Conservation (phyloP, 2,113 vertebrate species). For the Regulus satrapa region DNA sequence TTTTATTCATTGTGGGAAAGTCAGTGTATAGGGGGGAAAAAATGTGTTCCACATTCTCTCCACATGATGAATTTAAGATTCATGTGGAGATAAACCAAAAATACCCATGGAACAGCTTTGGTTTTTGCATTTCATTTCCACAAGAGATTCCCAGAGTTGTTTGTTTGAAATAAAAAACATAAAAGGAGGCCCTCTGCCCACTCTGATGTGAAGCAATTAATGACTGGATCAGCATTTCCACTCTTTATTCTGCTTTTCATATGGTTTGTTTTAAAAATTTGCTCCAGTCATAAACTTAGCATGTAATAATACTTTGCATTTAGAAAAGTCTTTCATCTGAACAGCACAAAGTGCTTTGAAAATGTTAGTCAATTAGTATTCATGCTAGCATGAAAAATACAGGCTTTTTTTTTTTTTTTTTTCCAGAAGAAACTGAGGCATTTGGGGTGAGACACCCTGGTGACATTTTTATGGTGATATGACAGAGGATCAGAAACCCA, state of each 20-base stretch:
- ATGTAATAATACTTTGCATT: background rate
- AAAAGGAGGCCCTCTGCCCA: conserved; percentile 25
- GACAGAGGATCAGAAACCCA: background rate
- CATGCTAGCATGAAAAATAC: background rate
- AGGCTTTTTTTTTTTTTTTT: background rate
- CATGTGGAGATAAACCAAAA: conserved; percentile 47
- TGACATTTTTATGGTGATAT: background rate
- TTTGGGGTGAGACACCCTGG: background rate
- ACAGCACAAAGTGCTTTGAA: background rate
- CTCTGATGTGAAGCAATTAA: conserved; percentile 8
- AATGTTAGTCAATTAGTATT: background rate
- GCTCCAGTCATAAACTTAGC: conserved; percentile 21
- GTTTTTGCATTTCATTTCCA: conserved; percentile 41
- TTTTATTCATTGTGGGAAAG: conserved; percentile 54
- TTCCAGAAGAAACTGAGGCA: background rate
- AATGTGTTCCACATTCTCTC: conserved; percentile 49
- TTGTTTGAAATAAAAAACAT: conserved; percentile 53
- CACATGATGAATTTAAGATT: conserved; percentile 45
- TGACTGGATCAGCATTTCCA: conserved; percentile 15
- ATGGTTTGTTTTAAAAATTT: conserved; percentile 51
- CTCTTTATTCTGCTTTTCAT: conserved; percentile 37
- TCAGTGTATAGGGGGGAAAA: background rate
- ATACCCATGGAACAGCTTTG: conserved; percentile 48
- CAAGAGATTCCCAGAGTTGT: conserved; percentile 28
- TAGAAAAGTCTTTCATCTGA: conserved; percentile 33